Evolutionary conservation across 92 coral and sea anemone genomes (phyloP), one percentile per base, ranked within the genome.

Genomic region (Zoanthus sansibaricus): DNA sequence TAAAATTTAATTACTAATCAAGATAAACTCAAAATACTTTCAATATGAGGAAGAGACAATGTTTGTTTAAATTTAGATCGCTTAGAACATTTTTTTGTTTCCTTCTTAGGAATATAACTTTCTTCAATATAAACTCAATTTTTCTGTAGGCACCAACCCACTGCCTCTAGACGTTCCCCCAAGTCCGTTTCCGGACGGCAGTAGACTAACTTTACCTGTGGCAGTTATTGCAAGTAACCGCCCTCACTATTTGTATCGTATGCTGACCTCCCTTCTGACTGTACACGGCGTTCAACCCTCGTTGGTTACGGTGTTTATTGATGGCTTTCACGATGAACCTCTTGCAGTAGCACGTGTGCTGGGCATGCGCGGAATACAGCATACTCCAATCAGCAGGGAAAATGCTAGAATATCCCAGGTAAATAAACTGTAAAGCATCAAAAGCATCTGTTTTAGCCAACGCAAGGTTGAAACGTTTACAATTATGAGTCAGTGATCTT

Each of bases 161-260:
- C 95, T 95, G 1, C 91, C 95, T 6, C 82, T 97, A 68, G 94
- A 97, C 58, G 92, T 93, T 51, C 78, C 71, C 49, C 80, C 95
- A 15, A 92, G 90, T 25, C 91, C 94, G 17, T 83, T 97, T 18
- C 93, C 97, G 7, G 90, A 91, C 12, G 94, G 92, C 33, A 71
- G 88, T 55, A 93, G 83, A 51, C 79, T 96, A 78, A 78, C 71
- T 1, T 93, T 95, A 10, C 99, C 99, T 37, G 96, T 97, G 1
- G 99, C 99, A 10, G 90, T 97, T 49, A 91, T 97, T 7, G 99
- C 99, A 72, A 95, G 99, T 83, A 95, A 97, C 93, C 86, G 99
- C 42, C 99, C 99, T 7, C 94, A 93, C 75, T 97, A 97, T 80
- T 87, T 97, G 76, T 95, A 93, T 88, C 96, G 99, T 9, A 94